Evolutionary conservation across 2,113 vertebrate genomes (phyloP).

Genomic region (Sander vitreus): DNA sequence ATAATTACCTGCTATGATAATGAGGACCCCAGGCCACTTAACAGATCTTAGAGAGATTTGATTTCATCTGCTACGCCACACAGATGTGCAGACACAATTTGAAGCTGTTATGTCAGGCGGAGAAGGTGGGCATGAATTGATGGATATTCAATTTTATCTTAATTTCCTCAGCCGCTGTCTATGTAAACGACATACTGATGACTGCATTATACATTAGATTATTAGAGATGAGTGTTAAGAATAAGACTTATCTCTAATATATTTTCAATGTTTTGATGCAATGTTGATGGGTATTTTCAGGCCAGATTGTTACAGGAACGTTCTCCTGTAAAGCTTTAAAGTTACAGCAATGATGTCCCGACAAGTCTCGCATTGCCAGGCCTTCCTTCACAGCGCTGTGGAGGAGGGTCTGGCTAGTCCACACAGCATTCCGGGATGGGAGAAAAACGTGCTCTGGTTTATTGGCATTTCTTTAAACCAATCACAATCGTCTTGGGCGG

Average conservation of each 20-base stretch:
- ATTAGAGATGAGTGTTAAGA: neutral
- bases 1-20: constrained; percentile 66
- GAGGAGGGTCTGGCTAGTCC: no score
- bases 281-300: constrained; percentile 1
- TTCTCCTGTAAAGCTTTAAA: constrained; percentile 1
- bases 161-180: constrained; percentile 53
- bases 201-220: constrained; percentile 23
- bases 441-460: no score
- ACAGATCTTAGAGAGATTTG: constrained; percentile 61
- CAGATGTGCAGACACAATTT: constrained; percentile 26
- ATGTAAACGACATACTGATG: constrained; percentile 59
- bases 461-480: no score
- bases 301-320: neutral
- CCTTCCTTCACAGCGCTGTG: no score
- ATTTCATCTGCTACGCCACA: constrained; percentile 47
- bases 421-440: no score
- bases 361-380: no score
- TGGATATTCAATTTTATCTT: constrained; percentile 68
- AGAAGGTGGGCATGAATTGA: constrained; percentile 60
- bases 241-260: neutral
- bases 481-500: no score
- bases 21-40: constrained; percentile 51
- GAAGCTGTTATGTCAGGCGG: constrained; percentile 31
- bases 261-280: neutral
- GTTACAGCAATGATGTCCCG: neutral